A percentile compares a stretch with the other conserved stretches of the same genome.
Conservation (phyloP, 1,140 invertebrate genomes). For the Diabrotica undecimpunctata region DNA sequence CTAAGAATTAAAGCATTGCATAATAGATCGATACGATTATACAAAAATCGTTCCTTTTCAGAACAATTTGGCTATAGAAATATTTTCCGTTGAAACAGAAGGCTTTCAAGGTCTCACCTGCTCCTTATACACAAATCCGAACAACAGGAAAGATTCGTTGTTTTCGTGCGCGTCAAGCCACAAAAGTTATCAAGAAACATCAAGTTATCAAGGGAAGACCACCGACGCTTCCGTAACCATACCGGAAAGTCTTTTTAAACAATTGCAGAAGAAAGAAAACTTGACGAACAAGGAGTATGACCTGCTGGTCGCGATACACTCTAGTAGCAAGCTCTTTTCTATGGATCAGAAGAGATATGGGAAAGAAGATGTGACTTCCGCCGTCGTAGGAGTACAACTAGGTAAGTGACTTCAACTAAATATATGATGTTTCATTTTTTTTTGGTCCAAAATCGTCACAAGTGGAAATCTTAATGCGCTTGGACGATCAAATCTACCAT, state of each 20-base stretch:
- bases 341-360: slow-evolving; percentile 33
- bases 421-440: no score
- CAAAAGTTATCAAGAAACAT: slow-evolving; percentile 44
- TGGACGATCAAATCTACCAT: no score
- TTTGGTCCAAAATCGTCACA: no score
- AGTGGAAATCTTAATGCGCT: no score
- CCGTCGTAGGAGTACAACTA: slow-evolving; percentile 63
- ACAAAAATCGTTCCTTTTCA: slow-evolving; percentile 18
- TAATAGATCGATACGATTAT: no score
- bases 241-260: slow-evolving; percentile 60
- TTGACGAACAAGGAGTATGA: slow-evolving; percentile 49
- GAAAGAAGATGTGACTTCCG: slow-evolving; percentile 56
- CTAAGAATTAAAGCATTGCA: no score
- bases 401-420: slow-evolving; percentile 43
- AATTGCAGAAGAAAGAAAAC: slow-evolving; percentile 44
- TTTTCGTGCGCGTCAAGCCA: slow-evolving; percentile 42
- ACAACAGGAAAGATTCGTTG: slow-evolving; percentile 30
- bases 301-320: slow-evolving; percentile 67
- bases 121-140: slow-evolving; percentile 61
- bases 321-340: slow-evolving; percentile 67
- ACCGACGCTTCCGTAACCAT: slow-evolving; percentile 70
- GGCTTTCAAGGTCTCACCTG: slow-evolving; percentile 72
- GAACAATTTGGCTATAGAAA: slow-evolving; percentile 65
- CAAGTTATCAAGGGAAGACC: slow-evolving; percentile 57
- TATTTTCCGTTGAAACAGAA: slow-evolving; percentile 63